Conservation (phyloP, 2,797 vertebrate species). For the Melanotaenia parkinsoni region DNA sequence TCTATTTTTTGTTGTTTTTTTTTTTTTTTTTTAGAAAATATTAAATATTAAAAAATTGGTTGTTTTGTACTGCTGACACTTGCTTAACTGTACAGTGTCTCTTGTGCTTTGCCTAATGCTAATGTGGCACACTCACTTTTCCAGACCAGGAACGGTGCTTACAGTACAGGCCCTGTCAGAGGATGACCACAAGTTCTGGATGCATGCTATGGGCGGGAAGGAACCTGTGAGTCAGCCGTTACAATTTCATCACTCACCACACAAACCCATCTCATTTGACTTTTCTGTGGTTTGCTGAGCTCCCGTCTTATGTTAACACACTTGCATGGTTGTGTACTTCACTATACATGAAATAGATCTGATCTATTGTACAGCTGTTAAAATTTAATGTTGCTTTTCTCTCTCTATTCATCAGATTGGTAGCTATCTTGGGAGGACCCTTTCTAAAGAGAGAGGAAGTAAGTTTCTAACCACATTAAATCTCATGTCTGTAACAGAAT, state of each 20-base stretch:
- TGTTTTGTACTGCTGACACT: neutral
- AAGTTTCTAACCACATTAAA: slow-evolving; percentile 45
- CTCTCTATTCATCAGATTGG: slow-evolving; percentile 65
- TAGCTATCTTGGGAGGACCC: slow-evolving; percentile 71
- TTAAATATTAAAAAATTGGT: slow-evolving; percentile 8
- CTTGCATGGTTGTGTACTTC: neutral
- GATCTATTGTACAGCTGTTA: neutral
- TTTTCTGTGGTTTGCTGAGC: slow-evolving; percentile 14
- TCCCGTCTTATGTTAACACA: neutral
- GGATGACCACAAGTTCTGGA: slow-evolving; percentile 93
- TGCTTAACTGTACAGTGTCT: slow-evolving; percentile 1
- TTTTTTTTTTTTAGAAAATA: neutral
- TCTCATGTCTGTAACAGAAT: neutral
- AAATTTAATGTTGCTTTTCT: neutral
- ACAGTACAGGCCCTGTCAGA: slow-evolving; percentile 95
- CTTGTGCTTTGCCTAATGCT: slow-evolving; percentile 20
- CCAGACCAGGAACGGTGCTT: slow-evolving; percentile 89
- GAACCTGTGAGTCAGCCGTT: slow-evolving; percentile 88
- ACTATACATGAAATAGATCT: neutral
- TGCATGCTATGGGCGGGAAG: slow-evolving; percentile 97
- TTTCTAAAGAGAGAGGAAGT: slow-evolving; percentile 86
- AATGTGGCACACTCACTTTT: slow-evolving; percentile 37
- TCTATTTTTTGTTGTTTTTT: neutral
- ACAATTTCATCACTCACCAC: slow-evolving; percentile 49
- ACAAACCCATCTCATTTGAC: slow-evolving; percentile 28